phyloP scores from a whole-genome alignment of 2,797 vertebrate genomes.

The Enteromius paludinosus region DNA sequence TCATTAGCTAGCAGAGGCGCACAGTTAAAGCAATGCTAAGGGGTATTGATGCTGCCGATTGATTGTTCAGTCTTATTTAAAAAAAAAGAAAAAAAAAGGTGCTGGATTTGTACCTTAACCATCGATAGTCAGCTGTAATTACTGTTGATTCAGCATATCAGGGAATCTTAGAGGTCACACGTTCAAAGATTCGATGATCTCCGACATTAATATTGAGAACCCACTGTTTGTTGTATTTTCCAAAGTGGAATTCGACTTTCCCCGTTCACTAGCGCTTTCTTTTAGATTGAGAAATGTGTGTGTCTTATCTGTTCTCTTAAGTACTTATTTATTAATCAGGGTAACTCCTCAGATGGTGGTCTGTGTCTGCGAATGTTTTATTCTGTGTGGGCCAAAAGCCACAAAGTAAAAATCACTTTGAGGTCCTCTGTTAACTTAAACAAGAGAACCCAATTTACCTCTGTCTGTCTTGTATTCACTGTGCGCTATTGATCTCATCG shows the following conservation, averaged over 20 bases:
- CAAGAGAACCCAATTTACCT: slow-evolving; percentile 47
- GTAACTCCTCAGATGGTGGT: slow-evolving; percentile 12
- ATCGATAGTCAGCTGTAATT: slow-evolving; percentile 64
- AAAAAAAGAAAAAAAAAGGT: slow-evolving; percentile 69
- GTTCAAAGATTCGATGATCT: neutral
- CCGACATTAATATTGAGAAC: slow-evolving; percentile 7
- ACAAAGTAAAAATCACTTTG: slow-evolving; percentile 29
- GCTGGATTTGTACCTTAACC: slow-evolving; percentile 72
- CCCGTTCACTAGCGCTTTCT: neutral
- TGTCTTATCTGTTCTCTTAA: slow-evolving; percentile 25
- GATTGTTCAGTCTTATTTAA: slow-evolving; percentile 86
- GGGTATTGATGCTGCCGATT: slow-evolving; percentile 85
- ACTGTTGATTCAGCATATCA: slow-evolving; percentile 51
- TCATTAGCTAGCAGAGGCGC: slow-evolving; percentile 82
- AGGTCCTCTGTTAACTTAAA: slow-evolving; percentile 46
- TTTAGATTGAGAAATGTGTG: slow-evolving; percentile 10
- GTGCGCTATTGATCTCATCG: slow-evolving; percentile 36
- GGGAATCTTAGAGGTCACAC: slow-evolving; percentile 9
- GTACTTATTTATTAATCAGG: slow-evolving; percentile 39
- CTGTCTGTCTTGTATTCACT: slow-evolving; percentile 44
- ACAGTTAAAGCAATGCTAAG: slow-evolving; percentile 86
- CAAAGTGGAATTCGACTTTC: neutral
- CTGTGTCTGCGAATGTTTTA: slow-evolving; percentile 21
- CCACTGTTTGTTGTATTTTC: neutral
- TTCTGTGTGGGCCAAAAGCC: slow-evolving; percentile 28